A percentile compares a stretch with the other conserved stretches of the same genome.
Conservation (phyloP, 1,140 invertebrate genomes). For the Eurytemora carolleeae region DNA sequence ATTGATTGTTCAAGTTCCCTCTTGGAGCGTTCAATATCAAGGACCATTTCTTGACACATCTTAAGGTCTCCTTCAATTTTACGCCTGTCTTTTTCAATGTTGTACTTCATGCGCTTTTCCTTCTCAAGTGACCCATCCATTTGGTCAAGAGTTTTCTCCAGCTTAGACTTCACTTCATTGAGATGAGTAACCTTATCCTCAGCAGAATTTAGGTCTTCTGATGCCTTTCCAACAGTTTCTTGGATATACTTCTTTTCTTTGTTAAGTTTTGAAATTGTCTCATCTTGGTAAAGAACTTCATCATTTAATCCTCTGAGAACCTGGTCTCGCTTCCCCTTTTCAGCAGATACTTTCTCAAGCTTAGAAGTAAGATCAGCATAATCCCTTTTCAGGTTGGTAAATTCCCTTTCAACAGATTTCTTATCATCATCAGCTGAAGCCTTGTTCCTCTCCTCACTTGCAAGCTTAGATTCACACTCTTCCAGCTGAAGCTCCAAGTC, state of each 20-base stretch:
- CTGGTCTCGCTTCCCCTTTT: constrained; percentile 79
- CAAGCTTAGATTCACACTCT: constrained; percentile 16
- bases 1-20: constrained; percentile 33
- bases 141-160: constrained; percentile 93
- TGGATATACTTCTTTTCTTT: constrained; percentile 44
- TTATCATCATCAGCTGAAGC: constrained; percentile 18
- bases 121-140: constrained; percentile 89
- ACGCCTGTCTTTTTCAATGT: constrained; percentile 91
- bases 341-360: constrained; percentile 28
- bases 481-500: constrained; percentile 15
- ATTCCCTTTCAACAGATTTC: constrained; percentile 21
- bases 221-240: constrained; percentile 34
- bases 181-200: constrained; percentile 41
- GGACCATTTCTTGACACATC: constrained; percentile 63
- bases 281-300: constrained; percentile 83
- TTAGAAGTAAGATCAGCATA: constrained; percentile 23
- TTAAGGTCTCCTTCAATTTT: constrained; percentile 94
- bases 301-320: constrained; percentile 61
- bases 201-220: constrained; percentile 33
- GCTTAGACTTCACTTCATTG: constrained; percentile 94
- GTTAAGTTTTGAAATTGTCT: constrained; percentile 35
- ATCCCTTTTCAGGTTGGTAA: constrained; percentile 19
- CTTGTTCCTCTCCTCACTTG: constrained; percentile 1
- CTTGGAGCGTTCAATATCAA: constrained; percentile 34
- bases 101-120: constrained; percentile 91